A percentile compares a stretch with the other conserved stretches of the same genome.
Conservation (phyloP, 2,797 vertebrate genomes). For the Siniperca undulata region DNA sequence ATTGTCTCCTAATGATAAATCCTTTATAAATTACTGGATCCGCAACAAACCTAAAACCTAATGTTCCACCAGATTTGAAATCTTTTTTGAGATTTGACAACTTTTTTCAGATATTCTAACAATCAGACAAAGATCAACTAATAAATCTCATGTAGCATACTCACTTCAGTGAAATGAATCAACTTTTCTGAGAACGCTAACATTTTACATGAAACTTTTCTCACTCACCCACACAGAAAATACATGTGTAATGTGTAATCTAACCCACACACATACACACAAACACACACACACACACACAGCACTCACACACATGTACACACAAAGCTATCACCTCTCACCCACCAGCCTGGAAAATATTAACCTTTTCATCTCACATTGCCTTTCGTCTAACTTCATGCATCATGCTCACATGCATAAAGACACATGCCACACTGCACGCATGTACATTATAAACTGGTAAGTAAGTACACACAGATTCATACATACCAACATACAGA, state of each 20-base stretch:
- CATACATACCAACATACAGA: slow-evolving; percentile 35
- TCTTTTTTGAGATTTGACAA: not conserved
- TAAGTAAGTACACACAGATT: slow-evolving; percentile 29
- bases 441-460: slow-evolving; percentile 31
- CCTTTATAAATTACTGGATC: not conserved
- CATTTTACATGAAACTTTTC: slow-evolving; percentile 50
- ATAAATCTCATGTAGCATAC: not conserved
- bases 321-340: slow-evolving; percentile 73
- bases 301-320: slow-evolving; percentile 48
- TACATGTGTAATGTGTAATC: slow-evolving; percentile 41
- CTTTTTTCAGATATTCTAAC: not conserved
- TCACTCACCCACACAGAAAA: slow-evolving; percentile 64
- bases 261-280: slow-evolving; percentile 36
- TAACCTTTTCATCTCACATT: slow-evolving; percentile 80
- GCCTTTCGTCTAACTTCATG: slow-evolving; percentile 68
- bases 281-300: slow-evolving; percentile 49
- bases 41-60: not conserved
- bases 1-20: not conserved
- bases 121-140: not conserved
- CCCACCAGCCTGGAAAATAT: slow-evolving; percentile 78
- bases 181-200: slow-evolving; percentile 31
- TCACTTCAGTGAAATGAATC: slow-evolving; percentile 31
- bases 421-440: slow-evolving; percentile 48
- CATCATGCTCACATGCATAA: slow-evolving; percentile 55
- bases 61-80: not conserved